Percentiles rank a stretch among this genome's conserved stretches.
phyloP scores from a whole-genome alignment of 2,888 invertebrate species.

The Cephus nigrinus region DNA sequence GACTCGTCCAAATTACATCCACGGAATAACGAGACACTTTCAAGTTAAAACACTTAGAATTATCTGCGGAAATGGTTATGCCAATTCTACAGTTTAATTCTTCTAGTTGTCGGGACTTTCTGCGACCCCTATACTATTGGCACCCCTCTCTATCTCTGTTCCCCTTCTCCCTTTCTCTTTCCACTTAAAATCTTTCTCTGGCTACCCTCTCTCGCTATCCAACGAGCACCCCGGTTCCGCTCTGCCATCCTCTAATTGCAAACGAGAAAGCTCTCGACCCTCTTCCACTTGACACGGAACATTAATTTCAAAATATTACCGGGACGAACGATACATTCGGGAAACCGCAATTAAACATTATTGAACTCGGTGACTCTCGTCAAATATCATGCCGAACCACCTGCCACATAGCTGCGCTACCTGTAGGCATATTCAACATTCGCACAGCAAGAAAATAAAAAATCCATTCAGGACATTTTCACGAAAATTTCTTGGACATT shows the following conservation, averaged over 20 bases:
- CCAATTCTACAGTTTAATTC: conserved; percentile 8
- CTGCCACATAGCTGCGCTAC: too few species aligned
- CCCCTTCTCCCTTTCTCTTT: not conserved
- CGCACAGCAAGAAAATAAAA: too few species aligned
- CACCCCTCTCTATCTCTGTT: too few species aligned
- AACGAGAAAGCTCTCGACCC: conserved; percentile 33
- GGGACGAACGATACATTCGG: conserved; percentile 13
- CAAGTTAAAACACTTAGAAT: conserved; percentile 29
- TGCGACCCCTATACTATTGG: too few species aligned
- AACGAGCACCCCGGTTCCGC: not conserved
- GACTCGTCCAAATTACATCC: not conserved
- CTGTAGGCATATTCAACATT: too few species aligned
- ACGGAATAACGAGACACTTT: conserved; percentile 29
- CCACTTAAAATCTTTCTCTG: conserved; percentile 8
- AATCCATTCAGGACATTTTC: too few species aligned
- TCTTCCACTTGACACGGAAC: conserved; percentile 13
- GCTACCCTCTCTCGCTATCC: conserved; percentile 3
- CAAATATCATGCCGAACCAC: too few species aligned
- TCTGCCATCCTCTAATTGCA: conserved; percentile 37
- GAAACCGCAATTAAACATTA: conserved; percentile 14
- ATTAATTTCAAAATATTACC: conserved; percentile 23
- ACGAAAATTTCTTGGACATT: too few species aligned
- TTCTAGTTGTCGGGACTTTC: conserved; percentile 2
- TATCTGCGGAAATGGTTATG: conserved; percentile 15
- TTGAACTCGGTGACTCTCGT: conserved; percentile 3